phyloP scores from a whole-genome alignment of 2,113 vertebrate genomes.

The Eptesicus fuscus region DNA sequence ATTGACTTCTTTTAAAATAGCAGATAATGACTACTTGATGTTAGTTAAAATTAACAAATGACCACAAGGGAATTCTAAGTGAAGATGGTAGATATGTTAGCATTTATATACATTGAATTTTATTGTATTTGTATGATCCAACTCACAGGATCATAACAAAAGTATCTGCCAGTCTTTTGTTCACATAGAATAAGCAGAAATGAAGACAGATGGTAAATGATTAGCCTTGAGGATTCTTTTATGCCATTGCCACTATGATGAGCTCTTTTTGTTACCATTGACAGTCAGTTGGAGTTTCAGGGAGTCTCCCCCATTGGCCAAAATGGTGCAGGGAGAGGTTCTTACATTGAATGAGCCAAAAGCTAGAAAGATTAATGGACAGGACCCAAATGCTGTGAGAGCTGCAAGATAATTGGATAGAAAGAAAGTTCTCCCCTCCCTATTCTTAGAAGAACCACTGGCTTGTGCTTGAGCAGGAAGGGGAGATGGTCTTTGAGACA shows the following conservation, averaged over 20 bases:
- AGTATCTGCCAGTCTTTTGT: too few species aligned
- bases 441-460: background rate
- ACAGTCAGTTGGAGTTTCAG: background rate
- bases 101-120: constrained; percentile 13
- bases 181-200: constrained; percentile 10
- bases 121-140: constrained; percentile 22
- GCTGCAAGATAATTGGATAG: background rate
- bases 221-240: constrained; percentile 3
- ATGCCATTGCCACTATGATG: background rate
- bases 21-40: background rate
- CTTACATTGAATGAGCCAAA: background rate
- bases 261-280: background rate
- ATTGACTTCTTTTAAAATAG: background rate
- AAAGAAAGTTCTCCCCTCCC: background rate
- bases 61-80: constrained; percentile 8
- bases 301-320: background rate
- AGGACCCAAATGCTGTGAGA: background rate
- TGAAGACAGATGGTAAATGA: constrained; percentile 5
- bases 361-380: background rate
- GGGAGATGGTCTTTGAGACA: background rate
- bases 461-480: background rate
- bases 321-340: background rate
- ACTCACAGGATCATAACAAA: background rate
- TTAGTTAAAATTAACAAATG: constrained; percentile 42
- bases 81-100: background rate